These are phyloP conservation scores for Chondrilla cf. caribensis DNA, from an alignment of 37 sponge, comb jelly and placozoan species.

Conservation along the genomic window DNA sequence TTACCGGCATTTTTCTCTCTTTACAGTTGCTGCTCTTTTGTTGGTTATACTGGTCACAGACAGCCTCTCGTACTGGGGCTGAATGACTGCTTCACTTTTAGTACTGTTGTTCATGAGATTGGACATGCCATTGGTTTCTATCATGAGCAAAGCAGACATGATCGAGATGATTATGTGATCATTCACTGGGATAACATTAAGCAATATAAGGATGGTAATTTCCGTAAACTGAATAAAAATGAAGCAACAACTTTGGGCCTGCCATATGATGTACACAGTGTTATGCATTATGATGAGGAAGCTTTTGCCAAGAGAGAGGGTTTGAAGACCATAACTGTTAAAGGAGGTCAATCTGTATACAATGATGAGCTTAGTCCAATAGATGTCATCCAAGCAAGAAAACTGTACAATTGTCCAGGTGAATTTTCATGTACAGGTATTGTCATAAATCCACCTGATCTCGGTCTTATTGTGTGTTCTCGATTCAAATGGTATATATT, in stretches of 20 bases:
- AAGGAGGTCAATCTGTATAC: not conserved
- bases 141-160: slow-evolving; percentile 64
- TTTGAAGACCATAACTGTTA: not conserved
- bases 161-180: slow-evolving; percentile 48
- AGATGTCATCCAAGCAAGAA: not conserved
- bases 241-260: not conserved
- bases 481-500: no score
- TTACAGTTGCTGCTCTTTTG: slow-evolving; percentile 38
- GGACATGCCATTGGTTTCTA: slow-evolving; percentile 66
- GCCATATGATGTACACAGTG: not conserved
- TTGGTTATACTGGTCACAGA: not conserved
- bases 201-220: not conserved
- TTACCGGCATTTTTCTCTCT: not conserved
- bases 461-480: no score
- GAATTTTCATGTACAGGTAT: no score
- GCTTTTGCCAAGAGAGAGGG: not conserved
- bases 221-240: not conserved
- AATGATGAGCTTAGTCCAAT: slow-evolving; percentile 1
- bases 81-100: slow-evolving; percentile 18
- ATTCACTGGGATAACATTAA: slow-evolving; percentile 32
- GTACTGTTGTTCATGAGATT: slow-evolving; percentile 57
- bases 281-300: not conserved
- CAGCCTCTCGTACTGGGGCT: not conserved
- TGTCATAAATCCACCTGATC: no score
- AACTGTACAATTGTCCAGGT: slow-evolving; percentile 11